phyloP scores from a whole-genome alignment of 2,888 invertebrate species.

The Iphiclides podalirius region DNA sequence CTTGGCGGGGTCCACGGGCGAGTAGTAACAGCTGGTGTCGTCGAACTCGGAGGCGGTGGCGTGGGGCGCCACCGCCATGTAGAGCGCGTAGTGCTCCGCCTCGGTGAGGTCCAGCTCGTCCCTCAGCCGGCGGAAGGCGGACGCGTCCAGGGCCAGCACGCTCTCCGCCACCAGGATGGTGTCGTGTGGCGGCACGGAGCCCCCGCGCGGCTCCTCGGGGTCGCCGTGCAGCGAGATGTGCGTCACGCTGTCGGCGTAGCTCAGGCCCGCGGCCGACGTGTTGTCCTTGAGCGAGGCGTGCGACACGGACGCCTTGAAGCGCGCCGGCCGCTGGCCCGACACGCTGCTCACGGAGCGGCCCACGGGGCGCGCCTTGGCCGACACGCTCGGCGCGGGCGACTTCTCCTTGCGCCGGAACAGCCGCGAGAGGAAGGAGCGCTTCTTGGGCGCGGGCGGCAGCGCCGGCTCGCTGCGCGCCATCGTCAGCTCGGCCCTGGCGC shows the following conservation, averaged over 20 bases:
- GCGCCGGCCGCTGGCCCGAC: constrained; percentile 79
- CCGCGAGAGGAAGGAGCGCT: constrained; percentile 71
- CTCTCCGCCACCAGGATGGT: constrained; percentile 81
- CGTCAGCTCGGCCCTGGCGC: constrained; percentile 43
- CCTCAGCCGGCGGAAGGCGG: constrained; percentile 59
- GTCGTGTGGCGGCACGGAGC: constrained; percentile 73
- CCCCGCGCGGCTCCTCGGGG: constrained; percentile 46
- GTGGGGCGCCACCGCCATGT: constrained; percentile 91
- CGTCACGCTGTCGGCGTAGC: constrained; percentile 81
- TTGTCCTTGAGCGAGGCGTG: constrained; percentile 68
- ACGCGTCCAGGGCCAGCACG: constrained; percentile 68
- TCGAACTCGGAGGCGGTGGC: constrained; percentile 94
- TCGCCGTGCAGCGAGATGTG: constrained; percentile 85
- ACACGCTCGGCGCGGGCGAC: constrained; percentile 69
- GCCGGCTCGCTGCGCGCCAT: constrained; percentile 65
- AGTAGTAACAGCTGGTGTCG: constrained; percentile 92
- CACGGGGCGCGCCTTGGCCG: constrained; percentile 58
- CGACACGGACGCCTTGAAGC: constrained; percentile 62
- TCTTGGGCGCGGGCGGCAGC: constrained; percentile 64
- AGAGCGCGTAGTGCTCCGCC: constrained; percentile 93
- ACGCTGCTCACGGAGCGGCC: constrained; percentile 82
- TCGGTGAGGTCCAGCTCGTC: constrained; percentile 87
- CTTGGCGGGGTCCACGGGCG: constrained; percentile 89
- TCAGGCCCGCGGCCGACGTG: constrained; percentile 60
- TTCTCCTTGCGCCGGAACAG: constrained; percentile 66